phyloP scores from a whole-genome alignment of 2,888 invertebrate genomes.

The Ophonus ardosiacus region DNA sequence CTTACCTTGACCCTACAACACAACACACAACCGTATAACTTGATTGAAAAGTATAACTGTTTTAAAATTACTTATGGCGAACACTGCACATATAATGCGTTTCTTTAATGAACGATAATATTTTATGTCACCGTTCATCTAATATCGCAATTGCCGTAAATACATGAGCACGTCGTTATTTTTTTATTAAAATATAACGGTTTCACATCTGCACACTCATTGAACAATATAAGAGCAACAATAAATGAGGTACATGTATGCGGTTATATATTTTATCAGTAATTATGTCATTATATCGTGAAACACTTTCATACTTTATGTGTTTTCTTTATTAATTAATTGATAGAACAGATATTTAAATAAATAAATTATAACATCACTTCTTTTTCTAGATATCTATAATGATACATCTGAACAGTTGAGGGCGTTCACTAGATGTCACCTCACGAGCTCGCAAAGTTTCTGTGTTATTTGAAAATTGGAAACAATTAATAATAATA shows the following conservation, averaged over 20 bases:
- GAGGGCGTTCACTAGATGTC: too few species aligned
- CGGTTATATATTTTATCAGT: neutral
- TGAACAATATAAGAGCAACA: neutral
- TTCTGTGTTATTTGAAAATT: too few species aligned
- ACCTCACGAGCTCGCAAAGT: too few species aligned
- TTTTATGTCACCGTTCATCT: slow-evolving; percentile 1
- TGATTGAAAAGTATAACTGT: neutral
- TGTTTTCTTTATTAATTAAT: too few species aligned
- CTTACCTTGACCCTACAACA: too few species aligned
- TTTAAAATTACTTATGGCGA: neutral
- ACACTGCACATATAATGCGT: neutral
- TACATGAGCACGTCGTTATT: neutral
- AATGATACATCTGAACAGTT: too few species aligned
- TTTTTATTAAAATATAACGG: slow-evolving; percentile 26
- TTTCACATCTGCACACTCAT: slow-evolving; percentile 4
- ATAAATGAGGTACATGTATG: neutral
- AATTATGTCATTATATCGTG: too few species aligned
- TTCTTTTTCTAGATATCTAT: too few species aligned
- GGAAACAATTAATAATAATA: too few species aligned
- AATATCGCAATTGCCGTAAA: slow-evolving; percentile 3
- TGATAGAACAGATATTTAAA: too few species aligned
- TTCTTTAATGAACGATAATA: slow-evolving; percentile 21
- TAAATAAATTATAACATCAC: too few species aligned
- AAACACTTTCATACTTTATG: too few species aligned
- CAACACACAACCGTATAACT: neutral